phyloP scores from a whole-genome alignment of 2,113 vertebrate genomes.

The Ariopsis seemanni region DNA sequence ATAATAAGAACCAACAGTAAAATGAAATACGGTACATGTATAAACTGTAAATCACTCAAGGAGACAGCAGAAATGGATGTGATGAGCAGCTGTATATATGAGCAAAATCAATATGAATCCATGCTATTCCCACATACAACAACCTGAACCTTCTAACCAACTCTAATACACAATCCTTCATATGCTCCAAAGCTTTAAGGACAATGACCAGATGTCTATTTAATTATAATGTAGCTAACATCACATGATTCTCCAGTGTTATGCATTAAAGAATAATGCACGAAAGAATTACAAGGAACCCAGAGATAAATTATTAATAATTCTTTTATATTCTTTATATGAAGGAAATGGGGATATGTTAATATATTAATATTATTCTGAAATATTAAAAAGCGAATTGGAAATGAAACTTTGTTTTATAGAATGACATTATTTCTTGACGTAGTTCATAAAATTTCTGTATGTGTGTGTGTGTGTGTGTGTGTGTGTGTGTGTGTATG shows the following conservation, averaged over 20 bases:
- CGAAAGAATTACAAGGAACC: not conserved
- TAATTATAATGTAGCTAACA: not conserved
- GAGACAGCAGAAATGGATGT: not conserved
- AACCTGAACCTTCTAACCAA: not conserved
- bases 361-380: not conserved
- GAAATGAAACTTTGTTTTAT: not conserved
- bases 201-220: not conserved
- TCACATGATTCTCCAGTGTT: not conserved
- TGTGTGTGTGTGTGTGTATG: conserved; percentile 25
- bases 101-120: not conserved
- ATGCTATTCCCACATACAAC: not conserved
- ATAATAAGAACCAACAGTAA: not conserved
- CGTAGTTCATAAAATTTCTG: not conserved
- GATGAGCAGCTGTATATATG: not conserved
- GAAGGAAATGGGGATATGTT: not conserved
- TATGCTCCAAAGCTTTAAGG: not conserved
- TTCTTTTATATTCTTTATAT: not conserved
- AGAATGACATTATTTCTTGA: not conserved
- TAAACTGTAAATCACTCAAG: not conserved
- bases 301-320: not conserved
- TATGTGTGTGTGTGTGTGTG: conserved; percentile 23
- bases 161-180: not conserved
- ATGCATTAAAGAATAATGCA: not conserved
- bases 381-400: not conserved
- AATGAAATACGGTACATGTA: not conserved